phyloP scores from a whole-genome alignment of 64 coral and sea anemone genomes.

The Stichodactyla helianthus region DNA sequence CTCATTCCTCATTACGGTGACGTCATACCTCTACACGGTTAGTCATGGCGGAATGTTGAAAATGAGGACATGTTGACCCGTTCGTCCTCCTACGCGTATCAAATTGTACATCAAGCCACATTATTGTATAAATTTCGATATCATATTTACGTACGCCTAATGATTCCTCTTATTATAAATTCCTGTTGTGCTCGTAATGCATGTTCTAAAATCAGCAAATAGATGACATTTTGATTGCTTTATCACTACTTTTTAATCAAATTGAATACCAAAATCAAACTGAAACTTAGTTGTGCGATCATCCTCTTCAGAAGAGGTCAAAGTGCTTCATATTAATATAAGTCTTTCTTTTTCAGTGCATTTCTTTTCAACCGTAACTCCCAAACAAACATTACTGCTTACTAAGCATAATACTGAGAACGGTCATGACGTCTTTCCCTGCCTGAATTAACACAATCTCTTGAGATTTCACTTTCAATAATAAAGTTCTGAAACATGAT shows the following conservation, averaged over 20 bases:
- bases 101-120: not conserved
- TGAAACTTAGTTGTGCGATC: not conserved
- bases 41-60: not conserved
- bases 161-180: not conserved
- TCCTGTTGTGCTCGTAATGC: not conserved
- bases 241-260: not conserved
- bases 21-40: not conserved
- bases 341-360: not conserved
- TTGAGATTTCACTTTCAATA: not conserved
- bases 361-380: not conserved
- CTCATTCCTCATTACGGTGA: not conserved
- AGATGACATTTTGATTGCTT: not conserved
- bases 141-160: not conserved
- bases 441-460: not conserved
- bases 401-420: not conserved
- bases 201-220: not conserved
- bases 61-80: not conserved
- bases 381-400: not conserved
- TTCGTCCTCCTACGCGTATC: not conserved
- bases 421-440: not conserved
- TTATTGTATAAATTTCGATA: not conserved
- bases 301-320: not conserved
- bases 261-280: not conserved
- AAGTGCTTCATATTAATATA: not conserved
- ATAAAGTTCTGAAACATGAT: too few relatives aligned